Conservation (phyloP, 2,888 invertebrate species). For the Melanophora roralis region DNA sequence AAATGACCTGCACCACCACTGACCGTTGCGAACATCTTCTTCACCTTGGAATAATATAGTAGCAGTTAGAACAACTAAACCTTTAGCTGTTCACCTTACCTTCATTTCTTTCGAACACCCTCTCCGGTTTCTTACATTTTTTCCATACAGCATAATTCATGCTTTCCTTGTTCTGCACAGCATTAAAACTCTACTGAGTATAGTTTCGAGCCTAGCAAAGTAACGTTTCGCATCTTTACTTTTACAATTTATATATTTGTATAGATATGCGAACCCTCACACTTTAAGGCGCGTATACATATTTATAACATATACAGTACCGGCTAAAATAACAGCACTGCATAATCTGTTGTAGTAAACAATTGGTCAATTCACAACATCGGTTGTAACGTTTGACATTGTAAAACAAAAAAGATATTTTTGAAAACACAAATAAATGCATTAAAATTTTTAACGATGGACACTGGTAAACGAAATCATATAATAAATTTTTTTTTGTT, state of each 20-base stretch:
- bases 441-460: too few relatives aligned
- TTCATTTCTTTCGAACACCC: slow-evolving; percentile 17
- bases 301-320: not conserved
- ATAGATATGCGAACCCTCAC: slow-evolving; percentile 3
- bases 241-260: slow-evolving; percentile 61
- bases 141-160: not conserved
- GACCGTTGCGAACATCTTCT: slow-evolving; percentile 2
- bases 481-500: too few relatives aligned
- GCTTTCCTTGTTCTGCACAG: not conserved
- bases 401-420: too few relatives aligned
- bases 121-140: not conserved
- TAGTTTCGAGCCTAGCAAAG: slow-evolving; percentile 41
- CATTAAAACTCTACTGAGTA: slow-evolving; percentile 18
- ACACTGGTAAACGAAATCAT: too few relatives aligned
- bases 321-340: too few relatives aligned
- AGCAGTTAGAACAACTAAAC: slow-evolving; percentile 33
- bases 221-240: slow-evolving; percentile 56
- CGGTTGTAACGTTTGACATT: too few relatives aligned
- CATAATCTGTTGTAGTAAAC: too few relatives aligned
- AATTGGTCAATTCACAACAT: too few relatives aligned
- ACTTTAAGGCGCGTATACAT: not conserved
- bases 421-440: too few relatives aligned
- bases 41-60: slow-evolving; percentile 25
- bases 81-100: slow-evolving; percentile 26
- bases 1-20: slow-evolving; percentile 35